phyloP scores from a whole-genome alignment of 1,140 invertebrate species.

The Papilio polyxenes region DNA sequence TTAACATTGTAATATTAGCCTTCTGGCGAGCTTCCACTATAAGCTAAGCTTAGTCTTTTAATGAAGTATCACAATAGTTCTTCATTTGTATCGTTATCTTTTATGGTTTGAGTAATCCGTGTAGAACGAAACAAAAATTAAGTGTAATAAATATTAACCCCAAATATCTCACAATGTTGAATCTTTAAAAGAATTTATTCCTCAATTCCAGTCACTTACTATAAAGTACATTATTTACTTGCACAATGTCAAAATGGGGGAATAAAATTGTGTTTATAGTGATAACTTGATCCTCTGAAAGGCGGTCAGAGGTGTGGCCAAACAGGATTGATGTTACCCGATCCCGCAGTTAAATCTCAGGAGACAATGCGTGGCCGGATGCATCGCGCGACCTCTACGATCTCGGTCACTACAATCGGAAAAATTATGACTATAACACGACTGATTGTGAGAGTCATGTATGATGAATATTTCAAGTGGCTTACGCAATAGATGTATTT shows the following conservation, averaged over 20 bases:
- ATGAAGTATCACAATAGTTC: too few relatives aligned
- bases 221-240: not conserved
- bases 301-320: constrained; percentile 29
- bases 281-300: constrained; percentile 1
- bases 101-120: too few relatives aligned
- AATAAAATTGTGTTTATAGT: not conserved
- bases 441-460: not conserved
- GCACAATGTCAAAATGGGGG: not conserved
- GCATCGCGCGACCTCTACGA: constrained; percentile 5
- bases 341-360: constrained; percentile 23
- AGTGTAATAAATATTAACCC: too few relatives aligned
- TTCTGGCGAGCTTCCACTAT: too few relatives aligned
- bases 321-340: constrained; percentile 28
- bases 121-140: too few relatives aligned
- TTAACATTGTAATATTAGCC: not conserved
- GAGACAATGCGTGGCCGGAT: constrained; percentile 31
- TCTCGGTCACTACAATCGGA: constrained; percentile 21
- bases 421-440: constrained; percentile 27
- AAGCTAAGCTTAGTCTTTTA: too few relatives aligned
- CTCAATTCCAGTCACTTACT: not conserved
- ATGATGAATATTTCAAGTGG: not conserved
- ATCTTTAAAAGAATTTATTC: not conserved
- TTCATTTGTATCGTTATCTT: too few relatives aligned
- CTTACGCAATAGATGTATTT: not conserved
- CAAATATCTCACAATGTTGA: not conserved